Base-by-base conservation (phyloP, 1,140 invertebrate genomes). In the Capitella teleta region DNA sequence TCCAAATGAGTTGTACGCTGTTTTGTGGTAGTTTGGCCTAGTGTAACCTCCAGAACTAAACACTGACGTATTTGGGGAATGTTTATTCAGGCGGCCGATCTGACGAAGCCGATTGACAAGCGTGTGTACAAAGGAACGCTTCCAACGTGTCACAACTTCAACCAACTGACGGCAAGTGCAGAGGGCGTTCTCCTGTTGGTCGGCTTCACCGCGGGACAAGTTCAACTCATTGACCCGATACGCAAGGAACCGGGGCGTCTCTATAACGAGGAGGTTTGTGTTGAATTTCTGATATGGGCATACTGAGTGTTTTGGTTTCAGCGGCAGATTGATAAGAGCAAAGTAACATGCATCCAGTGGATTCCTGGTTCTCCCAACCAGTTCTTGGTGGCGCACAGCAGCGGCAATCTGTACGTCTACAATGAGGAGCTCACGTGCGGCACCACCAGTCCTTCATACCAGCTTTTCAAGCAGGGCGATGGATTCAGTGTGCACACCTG, bases 91-190 rank as follows among this genome's bases (percentile, higher is more conserved):
- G 87, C 88, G 63, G 84, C 87, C 59, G 92, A 97, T 78, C 78
- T 96, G 65, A 89, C 84, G 54, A 94, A 94, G 74, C 92, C 92
- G 37, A 81, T 97, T 54, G 94, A 98, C 70, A 98, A 97, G 69
- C 86, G 95, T 70, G 81, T 94, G 60, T 98, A 98, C 72, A 98
- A 98, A 77, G 92, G 92, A 62, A 96, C 92, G 55, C 95, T 90
- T 77, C 94, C 94, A 44, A 98, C 94, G 23, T 98, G 93, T 74
- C 95, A 98, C 76, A 93, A 98, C 77, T 97, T 98, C 70, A 98
- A 97, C 78, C 78, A 81, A 52, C 78, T 82, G 49, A 83, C 85
- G 48, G 83, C 87, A 45, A 84, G 82, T n/a, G 46, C 57, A 28
- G 87, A 93, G 43, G 63, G 82, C 69, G 83, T 90, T 80, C 56